Conservation (phyloP, 1,140 invertebrate genomes). For the Aradophagus sp. region DNA sequence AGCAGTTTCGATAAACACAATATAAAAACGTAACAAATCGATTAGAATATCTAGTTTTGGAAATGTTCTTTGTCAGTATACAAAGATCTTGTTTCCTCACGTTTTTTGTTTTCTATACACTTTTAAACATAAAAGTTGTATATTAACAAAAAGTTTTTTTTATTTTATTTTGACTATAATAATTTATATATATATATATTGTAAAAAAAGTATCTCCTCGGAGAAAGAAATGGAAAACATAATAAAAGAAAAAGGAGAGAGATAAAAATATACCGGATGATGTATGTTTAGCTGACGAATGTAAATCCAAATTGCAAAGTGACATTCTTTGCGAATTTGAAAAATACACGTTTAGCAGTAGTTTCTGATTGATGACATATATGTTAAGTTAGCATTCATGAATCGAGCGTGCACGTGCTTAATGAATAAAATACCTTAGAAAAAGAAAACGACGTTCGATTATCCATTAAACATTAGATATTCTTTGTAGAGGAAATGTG, state of each 20-base stretch:
- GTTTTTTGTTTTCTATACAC: constrained; percentile 2
- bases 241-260: constrained; percentile 1
- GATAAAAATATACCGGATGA: constrained; percentile 35
- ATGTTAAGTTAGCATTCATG: constrained; percentile 20
- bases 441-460: too few relatives aligned
- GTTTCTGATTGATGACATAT: constrained; percentile 19
- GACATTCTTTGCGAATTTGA: constrained; percentile 10
- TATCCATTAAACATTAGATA: too few relatives aligned
- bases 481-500: too few relatives aligned
- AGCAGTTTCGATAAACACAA: constrained; percentile 30
- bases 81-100: too few relatives aligned
- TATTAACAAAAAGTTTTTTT: constrained; percentile 3
- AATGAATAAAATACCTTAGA: constrained; percentile 22
- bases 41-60: constrained; percentile 13
- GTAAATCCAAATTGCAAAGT: constrained; percentile 4
- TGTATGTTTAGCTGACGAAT: constrained; percentile 19
- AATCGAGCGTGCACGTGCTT: constrained; percentile 31
- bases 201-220: not conserved
- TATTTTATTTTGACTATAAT: not conserved
- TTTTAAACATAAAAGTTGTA: constrained; percentile 4
- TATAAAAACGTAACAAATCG: constrained; percentile 34
- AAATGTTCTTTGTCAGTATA: too few relatives aligned
- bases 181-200: not conserved
- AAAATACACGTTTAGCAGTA: constrained; percentile 16
- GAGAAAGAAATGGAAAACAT: not conserved